A percentile compares a stretch with the other conserved stretches of the same genome.
Conservation (phyloP, 1,140 invertebrate species). For the Tetramorium alpestre region DNA sequence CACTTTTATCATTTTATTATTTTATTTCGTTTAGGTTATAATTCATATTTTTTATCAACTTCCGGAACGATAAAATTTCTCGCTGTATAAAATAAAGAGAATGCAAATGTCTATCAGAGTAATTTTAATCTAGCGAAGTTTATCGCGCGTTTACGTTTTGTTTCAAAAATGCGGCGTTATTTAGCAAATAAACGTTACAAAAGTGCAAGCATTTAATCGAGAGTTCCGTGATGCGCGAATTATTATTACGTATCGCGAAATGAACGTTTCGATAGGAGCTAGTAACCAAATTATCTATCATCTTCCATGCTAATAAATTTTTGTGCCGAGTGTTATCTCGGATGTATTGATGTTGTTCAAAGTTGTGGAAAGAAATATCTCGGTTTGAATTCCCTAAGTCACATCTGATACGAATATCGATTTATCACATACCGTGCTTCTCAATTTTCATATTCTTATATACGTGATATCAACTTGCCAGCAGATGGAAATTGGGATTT, state of each 20-base stretch:
- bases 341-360: slow-evolving; percentile 24
- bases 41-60: not conserved
- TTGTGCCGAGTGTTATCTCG: not conserved
- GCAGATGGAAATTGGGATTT: no score
- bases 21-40: not conserved
- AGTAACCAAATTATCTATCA: slow-evolving; percentile 18
- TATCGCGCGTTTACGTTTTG: not conserved
- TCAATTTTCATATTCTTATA: slow-evolving; percentile 37
- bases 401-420: not conserved
- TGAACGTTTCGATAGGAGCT: not conserved
- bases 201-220: not conserved
- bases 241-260: slow-evolving; percentile 29
- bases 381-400: slow-evolving; percentile 3
- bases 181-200: not conserved
- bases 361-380: slow-evolving; percentile 33
- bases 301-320: slow-evolving; percentile 43
- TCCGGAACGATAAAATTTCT: not conserved
- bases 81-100: not conserved
- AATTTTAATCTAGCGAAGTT: slow-evolving; percentile 15
- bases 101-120: not conserved
- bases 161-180: not conserved
- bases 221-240: not conserved
- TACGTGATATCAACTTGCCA: slow-evolving; percentile 36
- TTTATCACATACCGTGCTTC: not conserved
- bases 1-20: not conserved